phyloP scores from a whole-genome alignment of 2,797 vertebrate genomes.

The Schizothorax lantsangensis region DNA sequence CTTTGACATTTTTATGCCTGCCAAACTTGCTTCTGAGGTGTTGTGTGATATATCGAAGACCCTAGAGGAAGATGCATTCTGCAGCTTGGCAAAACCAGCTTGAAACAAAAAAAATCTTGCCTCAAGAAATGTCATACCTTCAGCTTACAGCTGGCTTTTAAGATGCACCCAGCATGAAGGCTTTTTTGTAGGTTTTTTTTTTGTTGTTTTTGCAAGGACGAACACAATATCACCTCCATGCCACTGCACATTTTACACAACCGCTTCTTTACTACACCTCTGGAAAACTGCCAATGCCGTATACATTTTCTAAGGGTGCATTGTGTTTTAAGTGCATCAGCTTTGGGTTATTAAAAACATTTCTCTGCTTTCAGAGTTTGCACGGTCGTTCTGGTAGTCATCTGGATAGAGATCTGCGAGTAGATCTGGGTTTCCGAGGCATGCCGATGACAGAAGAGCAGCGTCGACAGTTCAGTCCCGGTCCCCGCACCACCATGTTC shows the following conservation, averaged over 20 bases:
- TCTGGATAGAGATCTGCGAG: constrained; percentile 85
- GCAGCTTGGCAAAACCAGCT: constrained; percentile 14
- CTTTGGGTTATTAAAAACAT: not conserved
- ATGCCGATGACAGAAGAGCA: constrained; percentile 82
- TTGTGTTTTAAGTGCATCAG: not conserved
- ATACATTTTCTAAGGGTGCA: not conserved
- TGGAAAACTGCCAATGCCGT: not conserved
- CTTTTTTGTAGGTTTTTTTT: not conserved
- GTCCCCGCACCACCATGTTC: constrained; percentile 98
- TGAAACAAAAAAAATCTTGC: constrained; percentile 19
- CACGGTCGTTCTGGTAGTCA: constrained; percentile 80
- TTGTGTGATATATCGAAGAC: constrained; percentile 8
- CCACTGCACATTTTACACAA: not conserved
- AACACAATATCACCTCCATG: not conserved
- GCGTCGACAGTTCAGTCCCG: constrained; percentile 95
- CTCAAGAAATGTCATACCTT: constrained; percentile 27
- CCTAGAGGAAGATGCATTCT: not conserved
- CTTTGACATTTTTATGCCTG: not conserved
- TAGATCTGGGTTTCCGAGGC: constrained; percentile 77
- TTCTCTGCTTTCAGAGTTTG: constrained; percentile 76
- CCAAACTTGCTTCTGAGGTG: not conserved
- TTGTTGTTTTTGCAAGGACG: not conserved
- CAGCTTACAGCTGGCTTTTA: not conserved
- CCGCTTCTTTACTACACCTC: not conserved
- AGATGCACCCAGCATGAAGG: not conserved